Conservation (phyloP, 2,888 invertebrate species). For the Drosophila helvetica region DNA sequence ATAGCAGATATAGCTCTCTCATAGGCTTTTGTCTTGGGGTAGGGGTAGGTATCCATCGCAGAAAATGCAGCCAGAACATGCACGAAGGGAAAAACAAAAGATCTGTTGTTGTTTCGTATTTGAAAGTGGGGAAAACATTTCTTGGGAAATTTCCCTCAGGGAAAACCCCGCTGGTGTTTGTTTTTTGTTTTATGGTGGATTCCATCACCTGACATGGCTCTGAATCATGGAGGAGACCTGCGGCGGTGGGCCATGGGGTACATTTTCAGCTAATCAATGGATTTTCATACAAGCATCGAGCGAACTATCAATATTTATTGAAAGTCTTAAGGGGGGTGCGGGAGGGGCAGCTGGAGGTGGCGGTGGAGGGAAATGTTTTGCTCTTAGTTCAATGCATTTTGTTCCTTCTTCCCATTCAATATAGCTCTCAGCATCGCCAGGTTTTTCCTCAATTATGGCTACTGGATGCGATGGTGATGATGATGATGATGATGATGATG, state of each 20-base stretch:
- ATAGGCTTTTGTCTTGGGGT: slow-evolving; percentile 16
- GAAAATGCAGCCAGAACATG: slow-evolving; percentile 36
- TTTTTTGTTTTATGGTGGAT: slow-evolving; percentile 6
- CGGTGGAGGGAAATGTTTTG: slow-evolving; percentile 12
- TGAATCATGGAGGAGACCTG: neutral
- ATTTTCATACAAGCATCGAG: slow-evolving; percentile 25
- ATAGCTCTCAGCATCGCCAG: slow-evolving; percentile 37
- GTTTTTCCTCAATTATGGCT: slow-evolving; percentile 33
- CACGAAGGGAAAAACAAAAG: slow-evolving; percentile 29
- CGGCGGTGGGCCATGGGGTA: slow-evolving; percentile 3
- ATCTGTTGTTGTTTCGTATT: slow-evolving; percentile 34
- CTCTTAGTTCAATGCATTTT: slow-evolving; percentile 5
- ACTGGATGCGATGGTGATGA: slow-evolving; percentile 19
- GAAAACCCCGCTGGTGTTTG: slow-evolving; percentile 37
- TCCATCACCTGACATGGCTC: slow-evolving; percentile 26
- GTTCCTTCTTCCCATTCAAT: slow-evolving; percentile 24
- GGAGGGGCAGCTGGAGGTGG: too few species aligned
- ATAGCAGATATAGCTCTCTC: slow-evolving; percentile 28
- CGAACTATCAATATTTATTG: slow-evolving; percentile 30
- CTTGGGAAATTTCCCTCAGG: slow-evolving; percentile 37
- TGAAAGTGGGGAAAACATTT: slow-evolving; percentile 52
- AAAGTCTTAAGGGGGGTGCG: slow-evolving; percentile 16
- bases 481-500: slow-evolving; percentile 39
- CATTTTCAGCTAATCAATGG: slow-evolving; percentile 48
- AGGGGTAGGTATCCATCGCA: slow-evolving; percentile 1